Evolutionary conservation across 2,113 vertebrate species (phyloP).

Genomic region (Apodemus speciosus): DNA sequence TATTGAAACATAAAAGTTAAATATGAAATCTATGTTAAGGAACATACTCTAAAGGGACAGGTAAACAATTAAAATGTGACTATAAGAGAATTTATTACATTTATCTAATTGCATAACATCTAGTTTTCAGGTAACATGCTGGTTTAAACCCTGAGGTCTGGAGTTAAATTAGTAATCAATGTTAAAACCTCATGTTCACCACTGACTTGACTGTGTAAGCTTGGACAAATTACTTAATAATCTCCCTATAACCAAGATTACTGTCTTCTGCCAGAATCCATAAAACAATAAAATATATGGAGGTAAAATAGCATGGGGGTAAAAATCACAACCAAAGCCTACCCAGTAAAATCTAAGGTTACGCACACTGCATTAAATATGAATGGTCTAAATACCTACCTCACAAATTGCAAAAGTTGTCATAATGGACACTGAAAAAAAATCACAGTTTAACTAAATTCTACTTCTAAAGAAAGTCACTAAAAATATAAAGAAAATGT

Average conservation of each 20-base stretch:
- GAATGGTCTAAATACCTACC: background rate
- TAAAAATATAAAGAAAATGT: background rate
- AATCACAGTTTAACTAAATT: background rate
- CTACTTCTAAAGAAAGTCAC: background rate
- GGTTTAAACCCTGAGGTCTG: background rate
- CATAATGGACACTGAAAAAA: background rate
- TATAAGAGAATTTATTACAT: background rate
- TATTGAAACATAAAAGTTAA: background rate
- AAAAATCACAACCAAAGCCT: background rate
- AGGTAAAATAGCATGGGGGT: background rate
- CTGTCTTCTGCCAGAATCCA: background rate
- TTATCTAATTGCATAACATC: background rate
- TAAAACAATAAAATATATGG: background rate
- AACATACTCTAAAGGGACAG: background rate
- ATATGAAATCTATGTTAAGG: background rate
- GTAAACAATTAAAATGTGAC: background rate
- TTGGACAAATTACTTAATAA: background rate
- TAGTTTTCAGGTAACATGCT: background rate
- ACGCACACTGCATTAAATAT: background rate
- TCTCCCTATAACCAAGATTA: background rate
- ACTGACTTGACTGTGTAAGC: background rate
- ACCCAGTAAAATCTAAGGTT: conserved; percentile 17
- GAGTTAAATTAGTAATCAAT: background rate
- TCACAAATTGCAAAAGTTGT: background rate
- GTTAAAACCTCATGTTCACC: background rate